Evolutionary conservation across 1,140 invertebrate genomes (phyloP).

Genomic region (Drosophila sturtevanti): DNA sequence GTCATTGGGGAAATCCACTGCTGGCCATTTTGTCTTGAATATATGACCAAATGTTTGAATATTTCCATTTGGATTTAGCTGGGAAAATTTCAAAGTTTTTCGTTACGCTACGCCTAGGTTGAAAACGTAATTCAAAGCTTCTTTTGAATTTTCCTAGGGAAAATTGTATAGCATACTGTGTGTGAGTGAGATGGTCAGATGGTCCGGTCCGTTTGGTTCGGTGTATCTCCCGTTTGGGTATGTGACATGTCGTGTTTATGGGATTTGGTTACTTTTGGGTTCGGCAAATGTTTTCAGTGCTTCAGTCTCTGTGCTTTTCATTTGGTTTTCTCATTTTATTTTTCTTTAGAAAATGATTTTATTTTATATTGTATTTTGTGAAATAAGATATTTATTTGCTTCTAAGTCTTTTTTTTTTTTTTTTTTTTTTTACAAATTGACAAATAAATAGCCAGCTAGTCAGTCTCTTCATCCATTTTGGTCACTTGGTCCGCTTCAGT

Average conservation of each 20-base stretch:
- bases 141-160: conserved; percentile 14
- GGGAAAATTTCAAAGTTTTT: conserved; percentile 6
- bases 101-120: not conserved
- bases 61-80: conserved; percentile 20
- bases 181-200: not conserved
- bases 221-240: conserved; percentile 14
- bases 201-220: not conserved
- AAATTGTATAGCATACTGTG: no score
- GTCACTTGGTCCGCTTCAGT: conserved; percentile 18
- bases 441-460: conserved; percentile 64
- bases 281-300: conserved; percentile 7
- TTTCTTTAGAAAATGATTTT: conserved; percentile 56
- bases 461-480: conserved; percentile 10
- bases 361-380: conserved; percentile 66
- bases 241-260: conserved; percentile 78
- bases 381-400: conserved; percentile 77
- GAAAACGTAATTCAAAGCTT: conserved; percentile 51
- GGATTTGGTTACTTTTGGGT: conserved; percentile 64
- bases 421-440: conserved; percentile 64
- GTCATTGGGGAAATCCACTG: conserved; percentile 72
- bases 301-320: conserved; percentile 15
- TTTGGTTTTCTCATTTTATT: not conserved
- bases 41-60: conserved; percentile 20
- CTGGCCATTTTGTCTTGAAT: conserved; percentile 25
- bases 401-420: conserved; percentile 55